These are phyloP conservation scores for Hirtodrosophila alboralis DNA, from an alignment of 2,888 invertebrate genomes.

Conservation along the genomic window DNA sequence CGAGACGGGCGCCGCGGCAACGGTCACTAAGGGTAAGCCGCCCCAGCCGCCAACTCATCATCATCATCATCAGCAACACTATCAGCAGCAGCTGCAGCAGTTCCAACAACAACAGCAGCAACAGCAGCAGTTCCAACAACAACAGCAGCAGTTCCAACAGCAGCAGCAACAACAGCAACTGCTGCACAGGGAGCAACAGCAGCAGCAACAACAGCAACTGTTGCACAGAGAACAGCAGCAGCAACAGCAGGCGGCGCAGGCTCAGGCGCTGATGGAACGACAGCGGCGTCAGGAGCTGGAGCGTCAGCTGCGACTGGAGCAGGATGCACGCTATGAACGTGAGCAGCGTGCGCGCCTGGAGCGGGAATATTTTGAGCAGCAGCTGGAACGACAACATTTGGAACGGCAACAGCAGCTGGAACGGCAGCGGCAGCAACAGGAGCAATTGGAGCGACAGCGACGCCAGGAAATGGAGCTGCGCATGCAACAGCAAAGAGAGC, in stretches of 20 bases:
- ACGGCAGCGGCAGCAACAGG: slow-evolving; percentile 66
- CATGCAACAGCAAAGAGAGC: slow-evolving; percentile 51
- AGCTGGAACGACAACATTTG: slow-evolving; percentile 69
- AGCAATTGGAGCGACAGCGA: slow-evolving; percentile 84
- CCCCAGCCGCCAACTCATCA: slow-evolving; percentile 84
- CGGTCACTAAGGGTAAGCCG: slow-evolving; percentile 83
- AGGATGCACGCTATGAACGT: slow-evolving; percentile 68
- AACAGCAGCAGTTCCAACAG: slow-evolving; percentile 27
- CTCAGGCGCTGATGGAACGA: slow-evolving; percentile 56
- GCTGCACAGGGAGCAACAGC: slow-evolving; percentile 28
- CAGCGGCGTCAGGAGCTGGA: slow-evolving; percentile 83
- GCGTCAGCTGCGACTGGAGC: slow-evolving; percentile 62
- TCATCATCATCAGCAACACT: slow-evolving; percentile 83
- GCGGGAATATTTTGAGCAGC: slow-evolving; percentile 76
- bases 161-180: slow-evolving; percentile 46
- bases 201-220: slow-evolving; percentile 47
- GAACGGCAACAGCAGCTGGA: slow-evolving; percentile 64
- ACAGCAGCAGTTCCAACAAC: slow-evolving; percentile 81
- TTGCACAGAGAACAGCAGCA: slow-evolving; percentile 30
- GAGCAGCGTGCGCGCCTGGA: slow-evolving; percentile 83
- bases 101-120: slow-evolving; percentile 85
- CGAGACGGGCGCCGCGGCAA: slow-evolving; percentile 85
- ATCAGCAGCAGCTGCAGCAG: slow-evolving; percentile 75
- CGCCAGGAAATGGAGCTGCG: slow-evolving; percentile 56
- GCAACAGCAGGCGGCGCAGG: slow-evolving; percentile 40